Percentiles rank a stretch among this genome's conserved stretches.
These are phyloP conservation scores for Oikopleura albicans DNA, from an alignment of 23 tunicate genomes.

Conservation along the genomic window DNA sequence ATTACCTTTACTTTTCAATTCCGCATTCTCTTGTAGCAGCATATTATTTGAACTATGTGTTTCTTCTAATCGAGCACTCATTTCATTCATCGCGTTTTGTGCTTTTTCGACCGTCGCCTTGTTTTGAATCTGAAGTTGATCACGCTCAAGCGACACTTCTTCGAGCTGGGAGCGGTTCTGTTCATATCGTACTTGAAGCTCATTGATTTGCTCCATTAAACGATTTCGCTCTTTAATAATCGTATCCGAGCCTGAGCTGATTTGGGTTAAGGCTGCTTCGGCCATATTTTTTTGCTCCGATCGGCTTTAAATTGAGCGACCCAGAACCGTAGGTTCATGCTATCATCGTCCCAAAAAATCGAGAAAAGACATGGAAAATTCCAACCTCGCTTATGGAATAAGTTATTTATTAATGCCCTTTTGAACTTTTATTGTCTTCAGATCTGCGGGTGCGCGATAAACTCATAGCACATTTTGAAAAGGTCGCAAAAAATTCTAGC, in stretches of 20 bases:
- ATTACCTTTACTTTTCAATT: too few relatives aligned
- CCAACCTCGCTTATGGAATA: too few relatives aligned
- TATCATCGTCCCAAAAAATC: too few relatives aligned
- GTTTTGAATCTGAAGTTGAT: background rate
- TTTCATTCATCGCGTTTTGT: background rate
- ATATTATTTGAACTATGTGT: background rate
- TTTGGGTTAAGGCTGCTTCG: background rate
- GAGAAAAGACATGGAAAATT: too few relatives aligned
- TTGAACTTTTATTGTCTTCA: too few relatives aligned
- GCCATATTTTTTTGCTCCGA: background rate
- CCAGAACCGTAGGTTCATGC: too few relatives aligned
- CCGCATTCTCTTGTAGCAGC: background rate
- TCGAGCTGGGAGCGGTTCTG: background rate
- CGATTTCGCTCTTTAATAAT: background rate
- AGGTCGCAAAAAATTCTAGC: too few relatives aligned
- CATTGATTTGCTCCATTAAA: background rate
- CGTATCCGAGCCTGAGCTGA: background rate
- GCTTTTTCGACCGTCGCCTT: background rate
- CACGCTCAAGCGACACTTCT: background rate
- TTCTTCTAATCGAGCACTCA: background rate
- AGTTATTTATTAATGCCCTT: too few relatives aligned
- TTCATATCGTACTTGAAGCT: background rate
- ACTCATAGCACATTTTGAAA: too few relatives aligned
- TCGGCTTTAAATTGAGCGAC: too few relatives aligned
- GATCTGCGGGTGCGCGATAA: too few relatives aligned